Base-by-base conservation (phyloP, 2,113 vertebrate genomes). In the Pandion haliaetus region DNA sequence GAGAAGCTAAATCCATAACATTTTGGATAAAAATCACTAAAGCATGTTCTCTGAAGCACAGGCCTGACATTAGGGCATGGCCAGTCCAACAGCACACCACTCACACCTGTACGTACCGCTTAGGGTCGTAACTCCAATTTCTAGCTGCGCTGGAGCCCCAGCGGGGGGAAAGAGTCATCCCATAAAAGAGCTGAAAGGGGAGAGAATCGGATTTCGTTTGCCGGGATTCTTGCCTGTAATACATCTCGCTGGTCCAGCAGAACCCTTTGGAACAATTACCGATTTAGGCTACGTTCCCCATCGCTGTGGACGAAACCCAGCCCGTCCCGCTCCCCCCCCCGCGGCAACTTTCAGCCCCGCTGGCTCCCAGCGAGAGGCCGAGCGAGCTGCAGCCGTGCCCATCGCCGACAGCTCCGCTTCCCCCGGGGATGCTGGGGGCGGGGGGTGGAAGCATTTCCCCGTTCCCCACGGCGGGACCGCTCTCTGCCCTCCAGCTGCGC, bases 51-150 rank as follows among this genome's bases (percentile, higher is more conserved):
- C 40, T 25, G 52, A 57, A 84, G 55, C 29, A 24, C 50, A 32
- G 29, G 49, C 29, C 15, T 15, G 44, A 13, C 38, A 13, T 1
- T 4, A 12, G 61, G 2, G 44, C 36, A 4, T 0, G 3, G 47
- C 2, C 5, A 55, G 20, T 21, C 28, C 50, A 31, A 2, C 17
- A 31, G 45, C 24, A 3, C 24, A 16, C 45, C 17, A 6, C 6
- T 40, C 40, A 19, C 67, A 42, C 42, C 54, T 32, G 17, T 3
- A 16, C 21, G 15, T 2, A 19, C 28, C 2, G 59, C 61, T n/a
- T 3, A 5, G 12, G 11, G 65, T 15, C 26, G 1, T 2, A 36
- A 3, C 34, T 47, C 42, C 16, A 2, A 3, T 36, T 44, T 26
- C 67, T 4, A 10, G 52, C 12, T 8, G 45, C 3, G 24, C n/a